Evolutionary conservation across 2,888 invertebrate species (phyloP), one percentile per base, ranked within the genome.

Genomic region (Agonopterix arenella): DNA sequence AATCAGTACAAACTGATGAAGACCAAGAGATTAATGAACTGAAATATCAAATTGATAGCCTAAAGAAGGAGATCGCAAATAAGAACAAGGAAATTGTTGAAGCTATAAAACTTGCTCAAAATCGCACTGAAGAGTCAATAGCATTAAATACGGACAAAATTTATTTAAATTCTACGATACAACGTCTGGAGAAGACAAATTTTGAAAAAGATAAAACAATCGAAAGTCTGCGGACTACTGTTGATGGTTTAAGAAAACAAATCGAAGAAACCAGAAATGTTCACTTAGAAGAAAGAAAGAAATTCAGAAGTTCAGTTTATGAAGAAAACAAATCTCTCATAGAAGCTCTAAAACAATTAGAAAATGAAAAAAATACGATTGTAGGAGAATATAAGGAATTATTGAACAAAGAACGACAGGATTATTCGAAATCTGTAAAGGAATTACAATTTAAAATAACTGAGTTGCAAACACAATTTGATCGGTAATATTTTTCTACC

Each of bases 311-410:
- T 46, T 70, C 69, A n/a, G 65, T 73, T 16, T 71, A 66, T 44
- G 82, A 88, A 53, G 88, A 91, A 60, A 82, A 80, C 37, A 84
- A 89, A 53, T 68, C 75, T 18, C 74, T 91, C 51, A 53, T 91
- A 40, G 54, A 69, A 37, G 73, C 80, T 10, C 56, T 84, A 1
- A 77, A 80, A 54, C 76, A 84, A 52, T 62, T 89, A 46, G 89
- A 91, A 68, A 70, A 68, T 16, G 89, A 90, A 52, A 89, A 89
- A 64, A 74, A 76, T 51, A 56, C 58, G 10, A 65, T 85, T 11
- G 61, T 79, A n/a, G 73, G 76, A 47, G 89, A 91, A 69, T 91
- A 89, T 58, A 90, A 91, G 59, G 78, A 82, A 55, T 60, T 91
- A 38, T 60, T 91, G 44, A 75, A 71, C 28, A 88, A 80, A 52